Evolutionary conservation across 2,113 vertebrate species (phyloP).

Genomic region (Poeciliopsis occidentalis): DNA sequence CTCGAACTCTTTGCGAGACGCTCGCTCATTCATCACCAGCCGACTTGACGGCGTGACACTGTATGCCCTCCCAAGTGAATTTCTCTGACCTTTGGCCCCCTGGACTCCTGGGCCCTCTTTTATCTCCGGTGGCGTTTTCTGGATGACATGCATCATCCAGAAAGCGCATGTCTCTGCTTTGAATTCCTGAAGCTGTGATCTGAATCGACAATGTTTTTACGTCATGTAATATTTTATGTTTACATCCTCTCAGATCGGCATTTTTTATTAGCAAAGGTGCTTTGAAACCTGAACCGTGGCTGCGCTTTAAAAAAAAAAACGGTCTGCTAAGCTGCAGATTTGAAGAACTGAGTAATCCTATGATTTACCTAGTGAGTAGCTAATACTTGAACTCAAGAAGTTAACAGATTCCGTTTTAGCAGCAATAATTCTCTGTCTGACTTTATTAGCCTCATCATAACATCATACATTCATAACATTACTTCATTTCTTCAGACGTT

Average conservation of each 20-base stretch:
- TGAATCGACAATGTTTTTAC: conserved; percentile 62
- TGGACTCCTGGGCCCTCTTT: conserved; percentile 31
- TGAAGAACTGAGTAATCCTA: not conserved
- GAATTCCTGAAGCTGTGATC: conserved; percentile 33
- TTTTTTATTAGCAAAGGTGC: not conserved
- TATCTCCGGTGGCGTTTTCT: conserved; percentile 25
- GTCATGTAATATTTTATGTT: conserved; percentile 29
- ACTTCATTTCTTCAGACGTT: too few relatives aligned
- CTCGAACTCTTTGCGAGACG: conserved; percentile 27
- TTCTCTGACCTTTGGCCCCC: conserved; percentile 35
- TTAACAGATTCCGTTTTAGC: too few relatives aligned
- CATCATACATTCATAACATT: too few relatives aligned
- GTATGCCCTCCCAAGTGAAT: conserved; percentile 18
- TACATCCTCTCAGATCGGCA: not conserved
- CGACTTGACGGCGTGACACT: conserved; percentile 25
- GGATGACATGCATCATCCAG: not conserved
- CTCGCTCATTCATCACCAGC: conserved; percentile 62
- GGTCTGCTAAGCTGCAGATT: not conserved
- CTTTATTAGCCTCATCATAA: too few relatives aligned
- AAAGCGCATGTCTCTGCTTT: not conserved
- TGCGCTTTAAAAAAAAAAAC: not conserved
- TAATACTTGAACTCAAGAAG: too few relatives aligned
- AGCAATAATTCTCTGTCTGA: too few relatives aligned
- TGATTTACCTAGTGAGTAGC: too few relatives aligned
- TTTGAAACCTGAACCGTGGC: not conserved